These are phyloP conservation scores for Pollenia griseotomentosa DNA, from an alignment of 2,888 invertebrate species.

Conservation along the genomic window DNA sequence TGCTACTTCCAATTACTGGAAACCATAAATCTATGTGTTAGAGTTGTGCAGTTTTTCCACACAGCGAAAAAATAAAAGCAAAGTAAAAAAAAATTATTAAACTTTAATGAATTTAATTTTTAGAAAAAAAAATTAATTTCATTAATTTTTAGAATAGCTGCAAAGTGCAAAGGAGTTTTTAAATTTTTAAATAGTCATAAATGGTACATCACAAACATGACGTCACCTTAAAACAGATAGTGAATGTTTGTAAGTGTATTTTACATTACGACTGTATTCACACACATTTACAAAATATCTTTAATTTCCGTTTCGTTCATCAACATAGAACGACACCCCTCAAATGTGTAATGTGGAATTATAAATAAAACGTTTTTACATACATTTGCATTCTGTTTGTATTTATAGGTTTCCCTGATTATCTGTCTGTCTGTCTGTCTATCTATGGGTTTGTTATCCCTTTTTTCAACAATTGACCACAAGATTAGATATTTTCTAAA, in stretches of 20 bases:
- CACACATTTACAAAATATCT: slow-evolving; percentile 26
- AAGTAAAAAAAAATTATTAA: no score
- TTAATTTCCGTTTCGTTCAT: slow-evolving; percentile 66
- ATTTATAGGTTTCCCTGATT: slow-evolving; percentile 1
- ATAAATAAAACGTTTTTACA: neutral
- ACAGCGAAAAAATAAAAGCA: no score
- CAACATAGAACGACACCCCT: neutral
- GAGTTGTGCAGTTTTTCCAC: no score
- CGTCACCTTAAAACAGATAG: slow-evolving; percentile 13
- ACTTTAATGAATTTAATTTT: no score
- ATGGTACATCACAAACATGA: slow-evolving; percentile 13
- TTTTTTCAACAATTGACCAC: slow-evolving; percentile 50
- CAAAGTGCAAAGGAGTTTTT: neutral
- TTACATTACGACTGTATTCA: neutral
- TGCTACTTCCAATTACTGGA: no score
- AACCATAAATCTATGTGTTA: no score
- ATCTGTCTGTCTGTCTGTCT: neutral
- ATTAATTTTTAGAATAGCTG: neutral
- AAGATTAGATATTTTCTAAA: slow-evolving; percentile 23
- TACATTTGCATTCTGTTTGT: neutral
- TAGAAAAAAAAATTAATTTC: no score
- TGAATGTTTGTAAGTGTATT: neutral
- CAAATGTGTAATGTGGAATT: neutral
- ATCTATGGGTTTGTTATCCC: neutral
- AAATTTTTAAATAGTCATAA: neutral